Percentiles rank a stretch among this genome's conserved stretches.
Conservation (phyloP, 2,888 invertebrate species). For the Molanna angustata region DNA sequence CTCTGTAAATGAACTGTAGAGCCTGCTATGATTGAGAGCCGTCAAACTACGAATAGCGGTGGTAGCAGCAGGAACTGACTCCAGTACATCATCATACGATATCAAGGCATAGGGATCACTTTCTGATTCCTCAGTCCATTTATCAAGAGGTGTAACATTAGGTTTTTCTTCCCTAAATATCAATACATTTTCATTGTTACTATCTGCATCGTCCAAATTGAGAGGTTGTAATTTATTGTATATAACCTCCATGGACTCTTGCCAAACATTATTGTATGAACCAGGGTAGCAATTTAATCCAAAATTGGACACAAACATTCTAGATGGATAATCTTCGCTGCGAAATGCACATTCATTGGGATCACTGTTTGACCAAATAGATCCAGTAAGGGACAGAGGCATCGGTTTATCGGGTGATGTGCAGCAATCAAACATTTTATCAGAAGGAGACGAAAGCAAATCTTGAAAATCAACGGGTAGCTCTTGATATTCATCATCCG, state of each 20-base stretch:
- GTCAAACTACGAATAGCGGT: slow-evolving; percentile 54
- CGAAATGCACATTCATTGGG: slow-evolving; percentile 5
- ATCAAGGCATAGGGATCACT: slow-evolving; percentile 34
- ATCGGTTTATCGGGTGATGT: slow-evolving; percentile 45
- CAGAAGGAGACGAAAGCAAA: slow-evolving; percentile 57
- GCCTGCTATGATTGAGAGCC: slow-evolving; percentile 60
- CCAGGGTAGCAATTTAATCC: slow-evolving; percentile 1
- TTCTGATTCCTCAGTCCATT: slow-evolving; percentile 1
- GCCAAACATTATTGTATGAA: slow-evolving; percentile 19
- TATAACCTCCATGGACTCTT: slow-evolving; percentile 30
- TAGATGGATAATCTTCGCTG: slow-evolving; percentile 31
- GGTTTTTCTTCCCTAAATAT: slow-evolving; percentile 2
- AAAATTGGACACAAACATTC: slow-evolving; percentile 12
- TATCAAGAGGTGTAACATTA: not conserved
- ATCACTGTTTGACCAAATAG: slow-evolving; percentile 41
- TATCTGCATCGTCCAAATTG: slow-evolving; percentile 28
- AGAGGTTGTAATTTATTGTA: slow-evolving; percentile 33
- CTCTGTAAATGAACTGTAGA: slow-evolving; percentile 61
- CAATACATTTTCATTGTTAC: slow-evolving; percentile 1
- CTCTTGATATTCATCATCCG: slow-evolving; percentile 58
- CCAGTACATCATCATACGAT: slow-evolving; percentile 46
- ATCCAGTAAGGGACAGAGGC: slow-evolving; percentile 43
- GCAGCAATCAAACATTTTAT: slow-evolving; percentile 41
- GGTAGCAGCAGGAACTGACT: slow-evolving; percentile 43
- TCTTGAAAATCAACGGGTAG: slow-evolving; percentile 61